Conservation (phyloP, 1,140 invertebrate genomes). For the Apis dorsata region DNA sequence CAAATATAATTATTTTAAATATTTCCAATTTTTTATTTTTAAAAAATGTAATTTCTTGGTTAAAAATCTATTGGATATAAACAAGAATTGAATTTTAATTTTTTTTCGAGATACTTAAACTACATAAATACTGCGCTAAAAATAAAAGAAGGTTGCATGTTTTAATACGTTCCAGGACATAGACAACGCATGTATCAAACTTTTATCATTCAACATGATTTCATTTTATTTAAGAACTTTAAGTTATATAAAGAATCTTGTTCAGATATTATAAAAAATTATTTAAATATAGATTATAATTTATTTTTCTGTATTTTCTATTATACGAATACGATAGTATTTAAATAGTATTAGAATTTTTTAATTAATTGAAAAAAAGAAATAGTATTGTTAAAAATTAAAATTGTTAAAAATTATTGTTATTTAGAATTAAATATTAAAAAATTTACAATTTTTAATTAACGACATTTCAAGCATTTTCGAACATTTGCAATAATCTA, state of each 20-base stretch:
- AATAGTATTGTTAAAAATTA: background rate
- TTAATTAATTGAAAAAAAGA: no score
- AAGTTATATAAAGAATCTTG: background rate
- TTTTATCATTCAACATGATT: background rate
- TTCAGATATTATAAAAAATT: background rate
- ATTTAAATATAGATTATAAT: background rate
- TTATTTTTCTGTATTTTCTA: background rate
- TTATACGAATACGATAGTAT: rapidly evolving
- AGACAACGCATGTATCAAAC: background rate
- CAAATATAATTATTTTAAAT: background rate
- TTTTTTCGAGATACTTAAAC: background rate
- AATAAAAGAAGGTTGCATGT: slow-evolving; percentile 17
- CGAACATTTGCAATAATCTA: no score
- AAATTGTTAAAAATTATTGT: background rate
- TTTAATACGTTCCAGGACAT: background rate
- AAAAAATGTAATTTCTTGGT: background rate
- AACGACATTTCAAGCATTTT: no score
- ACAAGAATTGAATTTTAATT: background rate
- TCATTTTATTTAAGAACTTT: background rate
- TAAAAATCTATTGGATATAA: background rate
- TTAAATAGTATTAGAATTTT: no score
- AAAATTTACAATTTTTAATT: no score
- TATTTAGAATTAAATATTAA: background rate
- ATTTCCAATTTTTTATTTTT: background rate
- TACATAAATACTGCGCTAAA: background rate